Evolutionary conservation across 2,888 invertebrate species (phyloP).

Genomic region (Cephalotes varians): DNA sequence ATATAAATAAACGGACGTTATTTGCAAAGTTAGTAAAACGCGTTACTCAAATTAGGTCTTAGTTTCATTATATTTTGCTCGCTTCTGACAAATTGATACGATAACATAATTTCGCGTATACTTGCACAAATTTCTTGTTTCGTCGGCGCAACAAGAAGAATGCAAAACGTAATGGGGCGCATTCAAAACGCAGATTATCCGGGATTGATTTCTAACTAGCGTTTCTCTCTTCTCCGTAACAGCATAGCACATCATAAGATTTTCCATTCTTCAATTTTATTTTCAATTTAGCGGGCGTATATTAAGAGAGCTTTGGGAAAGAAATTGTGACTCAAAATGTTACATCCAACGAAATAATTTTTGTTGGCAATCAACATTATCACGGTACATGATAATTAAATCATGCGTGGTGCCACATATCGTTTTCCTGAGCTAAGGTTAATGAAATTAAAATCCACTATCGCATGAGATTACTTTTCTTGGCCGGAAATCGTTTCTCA

Average conservation of each 20-base stretch:
- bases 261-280: conserved; percentile 74
- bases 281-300: conserved; percentile 74
- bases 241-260: conserved; percentile 54
- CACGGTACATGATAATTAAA: conserved; percentile 56
- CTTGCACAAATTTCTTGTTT: conserved; percentile 11
- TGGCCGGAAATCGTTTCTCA: conserved; percentile 62
- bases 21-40: neutral
- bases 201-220: conserved; percentile 74
- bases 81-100: neutral
- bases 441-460: conserved; percentile 62
- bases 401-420: conserved; percentile 41
- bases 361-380: conserved; percentile 62
- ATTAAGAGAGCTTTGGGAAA: conserved; percentile 27
- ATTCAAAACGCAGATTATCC: conserved; percentile 76
- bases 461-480: conserved; percentile 65
- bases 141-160: conserved; percentile 3
- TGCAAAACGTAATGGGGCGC: conserved; percentile 7
- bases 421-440: conserved; percentile 34
- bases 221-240: conserved; percentile 57
- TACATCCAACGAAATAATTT: conserved; percentile 48
- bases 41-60: neutral
- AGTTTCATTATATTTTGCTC: neutral
- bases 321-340: conserved; percentile 4
- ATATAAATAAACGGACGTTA: neutral
- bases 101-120: neutral